Base-by-base conservation (phyloP, 2,797 vertebrate genomes). In the Chelon labrosus region DNA sequence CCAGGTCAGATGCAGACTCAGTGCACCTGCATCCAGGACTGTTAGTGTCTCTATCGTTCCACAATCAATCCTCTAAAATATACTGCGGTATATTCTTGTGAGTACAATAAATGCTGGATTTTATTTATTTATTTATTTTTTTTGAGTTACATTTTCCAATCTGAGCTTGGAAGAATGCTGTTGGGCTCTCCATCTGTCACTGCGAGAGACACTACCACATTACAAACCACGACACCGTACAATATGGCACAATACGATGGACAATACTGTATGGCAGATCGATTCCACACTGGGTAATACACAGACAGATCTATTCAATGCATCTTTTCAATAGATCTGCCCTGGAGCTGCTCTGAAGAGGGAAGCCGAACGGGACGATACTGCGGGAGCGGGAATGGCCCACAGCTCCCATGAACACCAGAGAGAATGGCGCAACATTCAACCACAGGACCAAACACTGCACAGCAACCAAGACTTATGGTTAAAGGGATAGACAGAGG, bases 221-320 rank as follows among this genome's bases (percentile, higher is more conserved):
- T 56, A 85, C 85, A 77, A 75, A 84, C 70, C 77, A 90, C 82
- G 73, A 73, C 79, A 90, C 88, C 58, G 76, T 70, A 84, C 83
- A 70, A 56, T 58, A 84, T 51, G 59, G 70, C 65, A 87, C 88
- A 75, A 51, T 75, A 88, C 59, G 82, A 91, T 75, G 83, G 79
- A 84, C 70, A 74, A 76, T 57, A 81, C 31, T 35, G 60, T 56
- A 85, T 85, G 81, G 66, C 38, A 46, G 22, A 75, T 64, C 54
- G 5, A 35, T 70, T 78, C 64, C 79, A 75, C 68, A 65, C 37
- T 22, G 59, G 65, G 49, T 64, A 51, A 54, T 72, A 82, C 73
- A 72, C 12, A 76, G 50, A 73, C 85, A 83, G 90, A 93, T 94
- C 91, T 92, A 90, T 91, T 89, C 46, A 75, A 75, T 57, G 27